Evolutionary conservation across 2,797 vertebrate genomes (phyloP).

Genomic region (Sitta carolinensis): DNA sequence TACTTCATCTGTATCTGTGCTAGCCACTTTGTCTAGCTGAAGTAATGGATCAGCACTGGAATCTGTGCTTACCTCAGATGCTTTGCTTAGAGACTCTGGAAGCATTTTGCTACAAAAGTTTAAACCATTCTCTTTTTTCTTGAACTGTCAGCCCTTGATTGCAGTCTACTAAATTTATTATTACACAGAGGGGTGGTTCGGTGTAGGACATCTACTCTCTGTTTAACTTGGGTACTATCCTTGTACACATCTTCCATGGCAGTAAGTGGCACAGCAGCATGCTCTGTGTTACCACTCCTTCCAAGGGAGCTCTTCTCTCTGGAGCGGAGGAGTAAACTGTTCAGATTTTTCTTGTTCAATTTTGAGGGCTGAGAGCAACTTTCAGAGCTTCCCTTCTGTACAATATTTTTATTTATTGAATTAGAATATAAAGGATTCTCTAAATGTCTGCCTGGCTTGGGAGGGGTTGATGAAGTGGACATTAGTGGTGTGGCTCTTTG

Average conservation of each 20-base stretch:
- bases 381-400: conserved; percentile 14
- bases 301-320: conserved; percentile 2
- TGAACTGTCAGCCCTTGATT: background rate
- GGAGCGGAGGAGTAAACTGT: background rate
- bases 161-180: background rate
- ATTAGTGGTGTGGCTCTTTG: background rate
- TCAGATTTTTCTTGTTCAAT: background rate
- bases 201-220: background rate
- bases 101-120: conserved; percentile 1
- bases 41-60: background rate
- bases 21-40: background rate
- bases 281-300: background rate
- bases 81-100: conserved; percentile 38
- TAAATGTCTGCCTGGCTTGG: background rate
- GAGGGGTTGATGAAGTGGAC: background rate
- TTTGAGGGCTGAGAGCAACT: background rate
- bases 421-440: background rate
- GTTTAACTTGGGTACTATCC: background rate
- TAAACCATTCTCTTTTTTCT: background rate
- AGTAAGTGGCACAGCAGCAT: background rate
- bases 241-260: background rate
- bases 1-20: background rate
- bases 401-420: background rate
- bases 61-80: background rate
- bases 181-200: background rate